Conservation (phyloP, 2,888 invertebrate species). For the Chymomyza amoena region DNA sequence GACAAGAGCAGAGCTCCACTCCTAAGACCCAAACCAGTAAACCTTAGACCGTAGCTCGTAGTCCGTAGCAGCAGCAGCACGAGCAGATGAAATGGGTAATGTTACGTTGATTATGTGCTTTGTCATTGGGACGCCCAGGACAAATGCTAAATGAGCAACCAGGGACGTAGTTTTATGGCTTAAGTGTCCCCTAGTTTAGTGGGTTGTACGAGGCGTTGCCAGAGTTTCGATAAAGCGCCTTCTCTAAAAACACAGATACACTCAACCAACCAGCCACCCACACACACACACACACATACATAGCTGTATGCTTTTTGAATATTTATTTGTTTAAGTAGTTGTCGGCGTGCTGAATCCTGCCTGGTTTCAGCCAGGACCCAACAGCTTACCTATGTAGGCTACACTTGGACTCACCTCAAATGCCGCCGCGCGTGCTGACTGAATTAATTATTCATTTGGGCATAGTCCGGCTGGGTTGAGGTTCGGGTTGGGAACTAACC, state of each 20-base stretch:
- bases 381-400: not conserved
- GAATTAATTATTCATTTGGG: slow-evolving; percentile 63
- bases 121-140: slow-evolving; percentile 26
- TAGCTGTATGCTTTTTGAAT: slow-evolving; percentile 51
- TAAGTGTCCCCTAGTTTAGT: slow-evolving; percentile 24
- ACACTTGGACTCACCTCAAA: slow-evolving; percentile 25
- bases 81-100: slow-evolving; percentile 20
- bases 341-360: slow-evolving; percentile 19
- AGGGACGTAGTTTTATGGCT: slow-evolving; percentile 51
- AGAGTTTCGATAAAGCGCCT: not conserved
- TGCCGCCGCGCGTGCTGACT: slow-evolving; percentile 32
- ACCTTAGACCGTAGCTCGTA: not conserved
- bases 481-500: not conserved
- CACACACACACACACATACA: slow-evolving; percentile 12
- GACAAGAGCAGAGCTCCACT: not conserved
- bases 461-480: slow-evolving; percentile 2
- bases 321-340: slow-evolving; percentile 53
- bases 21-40: not conserved
- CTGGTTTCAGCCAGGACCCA: not conserved
- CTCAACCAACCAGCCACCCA: not conserved
- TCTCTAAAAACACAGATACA: not conserved
- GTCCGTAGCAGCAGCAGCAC: not conserved
- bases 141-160: slow-evolving; percentile 50
- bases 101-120: slow-evolving; percentile 39
- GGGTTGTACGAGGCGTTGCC: not conserved